Conservation (phyloP, 2,797 vertebrate genomes). For the Syngnathus rostellatus region DNA sequence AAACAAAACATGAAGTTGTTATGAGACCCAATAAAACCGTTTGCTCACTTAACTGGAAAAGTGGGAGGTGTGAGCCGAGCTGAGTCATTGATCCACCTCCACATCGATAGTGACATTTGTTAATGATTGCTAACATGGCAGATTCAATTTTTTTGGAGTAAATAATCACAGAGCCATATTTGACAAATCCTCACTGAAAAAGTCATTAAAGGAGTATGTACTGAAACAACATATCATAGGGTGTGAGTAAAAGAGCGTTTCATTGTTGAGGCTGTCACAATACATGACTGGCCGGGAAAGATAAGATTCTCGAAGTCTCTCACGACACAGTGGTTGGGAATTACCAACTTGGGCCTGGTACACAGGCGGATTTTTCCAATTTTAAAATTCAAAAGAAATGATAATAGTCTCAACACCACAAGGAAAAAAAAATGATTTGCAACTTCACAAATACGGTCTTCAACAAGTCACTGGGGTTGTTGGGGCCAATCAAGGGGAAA, state of each 20-base stretch:
- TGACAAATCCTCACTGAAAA: neutral
- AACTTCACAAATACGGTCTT: neutral
- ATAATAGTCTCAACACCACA: too few species aligned
- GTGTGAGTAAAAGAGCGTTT: neutral
- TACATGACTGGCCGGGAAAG: too few species aligned
- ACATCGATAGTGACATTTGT: neutral
- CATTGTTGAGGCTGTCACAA: neutral
- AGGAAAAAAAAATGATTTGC: neutral
- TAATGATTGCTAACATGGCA: slow-evolving; percentile 1
- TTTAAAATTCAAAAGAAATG: neutral
- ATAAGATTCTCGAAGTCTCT: neutral
- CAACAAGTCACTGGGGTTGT: slow-evolving; percentile 25
- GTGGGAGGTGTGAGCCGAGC: neutral
- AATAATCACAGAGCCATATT: neutral
- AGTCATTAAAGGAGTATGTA: neutral
- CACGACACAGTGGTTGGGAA: neutral
- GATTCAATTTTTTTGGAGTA: neutral
- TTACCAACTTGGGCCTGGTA: too few species aligned
- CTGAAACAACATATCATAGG: neutral
- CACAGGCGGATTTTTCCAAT: too few species aligned
- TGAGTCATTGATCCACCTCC: neutral
- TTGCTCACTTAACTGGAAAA: neutral
- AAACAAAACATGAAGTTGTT: slow-evolving; percentile 2
- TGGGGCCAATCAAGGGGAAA: slow-evolving; percentile 36
- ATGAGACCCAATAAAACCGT: neutral